A percentile compares a stretch with the other conserved stretches of the same genome.
phyloP scores from a whole-genome alignment of 1,140 invertebrate genomes.

The Drosophila nikananu region DNA sequence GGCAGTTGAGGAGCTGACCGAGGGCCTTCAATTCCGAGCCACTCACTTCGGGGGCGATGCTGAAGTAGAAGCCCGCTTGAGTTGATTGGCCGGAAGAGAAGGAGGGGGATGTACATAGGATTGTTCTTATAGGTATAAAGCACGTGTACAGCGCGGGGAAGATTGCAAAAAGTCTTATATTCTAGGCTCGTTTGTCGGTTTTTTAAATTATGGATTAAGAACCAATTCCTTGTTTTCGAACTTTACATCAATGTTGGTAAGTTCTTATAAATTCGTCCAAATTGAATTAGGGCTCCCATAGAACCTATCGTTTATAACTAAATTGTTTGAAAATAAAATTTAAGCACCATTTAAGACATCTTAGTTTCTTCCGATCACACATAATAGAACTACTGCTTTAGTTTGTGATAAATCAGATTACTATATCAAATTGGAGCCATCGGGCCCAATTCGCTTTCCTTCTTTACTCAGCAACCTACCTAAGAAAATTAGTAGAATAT shows the following conservation, averaged over 20 bases:
- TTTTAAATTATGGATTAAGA: not conserved
- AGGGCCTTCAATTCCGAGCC: conserved; percentile 53
- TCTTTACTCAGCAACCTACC: not conserved
- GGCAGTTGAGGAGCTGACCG: conserved; percentile 54
- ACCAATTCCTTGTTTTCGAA: not conserved
- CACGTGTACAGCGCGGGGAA: not conserved
- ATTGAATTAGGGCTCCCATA: not conserved
- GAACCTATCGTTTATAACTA: not conserved
- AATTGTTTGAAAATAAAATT: not conserved
- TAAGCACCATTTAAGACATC: not conserved
- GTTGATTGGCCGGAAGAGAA: conserved; percentile 31
- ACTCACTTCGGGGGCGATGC: conserved; percentile 57
- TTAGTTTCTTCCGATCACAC: conserved; percentile 14
- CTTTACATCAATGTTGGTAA: not conserved
- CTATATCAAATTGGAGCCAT: not conserved
- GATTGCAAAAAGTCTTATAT: not conserved
- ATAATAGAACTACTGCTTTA: conserved; percentile 47
- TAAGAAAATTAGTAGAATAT: not conserved
- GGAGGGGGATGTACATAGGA: conserved; percentile 1
- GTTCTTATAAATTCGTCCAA: not conserved
- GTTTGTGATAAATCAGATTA: not conserved
- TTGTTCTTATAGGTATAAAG: not conserved
- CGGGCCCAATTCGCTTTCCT: not conserved
- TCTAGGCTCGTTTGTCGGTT: not conserved
- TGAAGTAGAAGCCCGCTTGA: conserved; percentile 50